Percentiles rank a stretch among this genome's conserved stretches.
phyloP scores from a whole-genome alignment of 53 echinoderm and acorn worm genomes.

The Zoroaster sp. region DNA sequence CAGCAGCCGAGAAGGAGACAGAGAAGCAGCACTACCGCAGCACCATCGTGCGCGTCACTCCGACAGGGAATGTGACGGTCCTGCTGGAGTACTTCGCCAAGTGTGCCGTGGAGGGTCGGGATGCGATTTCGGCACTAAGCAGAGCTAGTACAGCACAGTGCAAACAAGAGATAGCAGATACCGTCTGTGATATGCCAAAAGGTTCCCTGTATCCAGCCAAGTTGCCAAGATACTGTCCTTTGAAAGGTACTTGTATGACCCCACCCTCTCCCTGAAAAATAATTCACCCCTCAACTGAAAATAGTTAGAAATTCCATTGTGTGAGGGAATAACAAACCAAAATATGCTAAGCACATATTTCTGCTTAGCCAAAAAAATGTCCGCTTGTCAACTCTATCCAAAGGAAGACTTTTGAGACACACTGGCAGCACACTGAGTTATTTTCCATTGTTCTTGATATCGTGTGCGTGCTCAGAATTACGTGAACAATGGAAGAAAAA shows the following conservation, averaged over 20 bases:
- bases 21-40: constrained; percentile 31
- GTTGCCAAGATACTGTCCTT: constrained; percentile 73
- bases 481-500: no score
- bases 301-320: no score
- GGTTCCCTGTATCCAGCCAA: constrained; percentile 77
- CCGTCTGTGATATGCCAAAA: constrained; percentile 72
- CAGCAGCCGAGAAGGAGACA: neutral
- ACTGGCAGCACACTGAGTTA: no score
- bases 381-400: no score
- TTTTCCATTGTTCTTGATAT: no score
- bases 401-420: no score
- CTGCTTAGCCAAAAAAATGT: no score
- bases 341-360: no score
- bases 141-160: constrained; percentile 73
- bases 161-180: constrained; percentile 91
- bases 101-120: constrained; percentile 68
- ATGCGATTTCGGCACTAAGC: constrained; percentile 82
- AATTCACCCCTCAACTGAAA: no score
- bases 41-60: constrained; percentile 32
- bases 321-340: no score
- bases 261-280: no score
- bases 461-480: no score
- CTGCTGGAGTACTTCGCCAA: constrained; percentile 63
- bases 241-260: constrained; percentile 60
- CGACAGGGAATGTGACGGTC: constrained; percentile 20